Conservation (phyloP, 2,888 invertebrate genomes). For the Branchellion lobata region DNA sequence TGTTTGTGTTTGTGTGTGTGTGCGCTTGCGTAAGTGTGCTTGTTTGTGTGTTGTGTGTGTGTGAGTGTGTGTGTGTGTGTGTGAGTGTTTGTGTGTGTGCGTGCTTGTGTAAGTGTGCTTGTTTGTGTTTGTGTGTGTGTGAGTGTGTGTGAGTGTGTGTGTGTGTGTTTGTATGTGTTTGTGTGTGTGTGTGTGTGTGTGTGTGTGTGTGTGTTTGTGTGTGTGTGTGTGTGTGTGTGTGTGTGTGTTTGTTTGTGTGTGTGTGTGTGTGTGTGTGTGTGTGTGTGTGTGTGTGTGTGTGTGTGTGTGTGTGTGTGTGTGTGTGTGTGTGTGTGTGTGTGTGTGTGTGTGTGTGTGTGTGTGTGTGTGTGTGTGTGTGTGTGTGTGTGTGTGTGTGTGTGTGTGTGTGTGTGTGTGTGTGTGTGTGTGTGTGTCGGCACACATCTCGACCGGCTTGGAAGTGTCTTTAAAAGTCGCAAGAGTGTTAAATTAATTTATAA, state of each 20-base stretch:
- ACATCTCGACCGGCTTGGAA: background rate
- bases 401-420: constrained; percentile 25
- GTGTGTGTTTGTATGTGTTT: constrained; percentile 8
- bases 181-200: constrained; percentile 12
- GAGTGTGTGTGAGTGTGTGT: constrained; percentile 8
- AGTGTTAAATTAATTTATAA: too few relatives aligned
- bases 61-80: constrained; percentile 10
- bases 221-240: too few relatives aligned
- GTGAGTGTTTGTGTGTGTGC: constrained; percentile 16
- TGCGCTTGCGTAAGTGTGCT: too few relatives aligned
- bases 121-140: constrained; percentile 13
- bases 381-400: constrained; percentile 22
- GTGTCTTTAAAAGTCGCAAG: too few relatives aligned
- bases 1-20: too few relatives aligned
- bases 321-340: constrained; percentile 18
- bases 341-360: constrained; percentile 17
- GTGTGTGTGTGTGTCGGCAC: constrained; percentile 4
- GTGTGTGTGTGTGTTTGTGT: too few relatives aligned
- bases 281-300: constrained; percentile 15
- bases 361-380: constrained; percentile 19
- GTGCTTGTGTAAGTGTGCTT: background rate
- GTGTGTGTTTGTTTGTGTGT: too few relatives aligned
- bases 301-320: constrained; percentile 23
- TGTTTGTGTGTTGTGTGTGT: background rate
- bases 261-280: background rate